phyloP scores from a whole-genome alignment of 1,140 invertebrate genomes.

The Wiebesia pumilae region DNA sequence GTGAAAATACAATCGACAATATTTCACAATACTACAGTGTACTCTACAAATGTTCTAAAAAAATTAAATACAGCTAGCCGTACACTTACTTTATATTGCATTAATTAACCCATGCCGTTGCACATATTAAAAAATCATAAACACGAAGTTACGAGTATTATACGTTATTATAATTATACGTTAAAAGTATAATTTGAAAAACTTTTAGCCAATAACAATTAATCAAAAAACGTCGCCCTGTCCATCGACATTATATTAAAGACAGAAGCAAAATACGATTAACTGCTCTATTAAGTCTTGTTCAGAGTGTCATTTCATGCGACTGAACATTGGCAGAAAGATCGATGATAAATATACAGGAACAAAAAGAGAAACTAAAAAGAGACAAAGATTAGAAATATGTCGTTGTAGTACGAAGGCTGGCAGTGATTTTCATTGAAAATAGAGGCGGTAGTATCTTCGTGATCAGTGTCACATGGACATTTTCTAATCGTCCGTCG shows the following conservation, averaged over 20 bases:
- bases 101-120: not conserved
- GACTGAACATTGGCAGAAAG: no score
- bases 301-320: no score
- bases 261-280: not conserved
- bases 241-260: not conserved
- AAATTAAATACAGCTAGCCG: no score
- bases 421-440: not conserved
- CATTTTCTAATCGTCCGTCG: not conserved
- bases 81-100: not conserved
- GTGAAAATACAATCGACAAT: not conserved
- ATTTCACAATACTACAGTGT: not conserved
- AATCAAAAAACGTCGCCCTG: not conserved
- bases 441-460: not conserved
- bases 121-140: not conserved
- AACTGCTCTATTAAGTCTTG: not conserved
- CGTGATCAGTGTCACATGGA: not conserved
- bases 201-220: not conserved
- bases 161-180: not conserved
- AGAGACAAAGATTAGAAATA: not conserved
- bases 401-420: not conserved
- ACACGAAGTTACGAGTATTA: not conserved
- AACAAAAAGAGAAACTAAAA: not conserved
- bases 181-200: not conserved
- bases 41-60: no score
- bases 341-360: not conserved